Evolutionary conservation across 2,113 vertebrate genomes (phyloP), one percentile per base, ranked within the genome.

Genomic region (Oxygymnocypris stewartii): DNA sequence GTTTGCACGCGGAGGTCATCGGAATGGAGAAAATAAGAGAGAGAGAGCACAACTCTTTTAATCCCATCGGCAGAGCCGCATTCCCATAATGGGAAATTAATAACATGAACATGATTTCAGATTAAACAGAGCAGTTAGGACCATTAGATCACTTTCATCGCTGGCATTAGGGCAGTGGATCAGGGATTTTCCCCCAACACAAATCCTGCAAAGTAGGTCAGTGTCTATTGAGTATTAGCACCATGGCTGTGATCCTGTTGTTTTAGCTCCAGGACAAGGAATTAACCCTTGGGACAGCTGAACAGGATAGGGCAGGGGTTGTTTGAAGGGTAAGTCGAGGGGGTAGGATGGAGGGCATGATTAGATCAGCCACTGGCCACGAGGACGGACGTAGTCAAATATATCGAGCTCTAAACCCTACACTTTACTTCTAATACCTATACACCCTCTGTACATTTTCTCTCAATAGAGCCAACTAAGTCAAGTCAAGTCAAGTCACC

Each of bases 131-230:
- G 91, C 94, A 94, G 93, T 94, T 93, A 92, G 93, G 89, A 93
- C 92, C 94, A 94, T 95, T 95, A 95, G 94, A 94, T 95, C 94
- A 89, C 92, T 95, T 94, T 95, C 94, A 93, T 93, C 88, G 91
- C 92, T 94, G 92, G 93, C 94, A 93, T 94, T 92, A 93, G 93
- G 92, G 92, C 93, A 92, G 91, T 61, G 71, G 93, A 94, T 94
- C 93, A 88, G 92, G 78, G 82, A 87, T 88, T 90, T 93, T 93
- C 86, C 90, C 49, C 47, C 74, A 47, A 51, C 77, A 78, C 69
- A 94, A 94, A 95, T 94, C 93, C 93, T 89, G 91, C 92, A 94
- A 95, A 95, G 93, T 94, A 95, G 94, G 94, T 94, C 94, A 95
- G 89, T 92, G 93, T 92, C 94, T 94, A 94, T 94, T 95, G 93